Conservation (phyloP, 2,113 vertebrate genomes). For the Actinemys pallida region DNA sequence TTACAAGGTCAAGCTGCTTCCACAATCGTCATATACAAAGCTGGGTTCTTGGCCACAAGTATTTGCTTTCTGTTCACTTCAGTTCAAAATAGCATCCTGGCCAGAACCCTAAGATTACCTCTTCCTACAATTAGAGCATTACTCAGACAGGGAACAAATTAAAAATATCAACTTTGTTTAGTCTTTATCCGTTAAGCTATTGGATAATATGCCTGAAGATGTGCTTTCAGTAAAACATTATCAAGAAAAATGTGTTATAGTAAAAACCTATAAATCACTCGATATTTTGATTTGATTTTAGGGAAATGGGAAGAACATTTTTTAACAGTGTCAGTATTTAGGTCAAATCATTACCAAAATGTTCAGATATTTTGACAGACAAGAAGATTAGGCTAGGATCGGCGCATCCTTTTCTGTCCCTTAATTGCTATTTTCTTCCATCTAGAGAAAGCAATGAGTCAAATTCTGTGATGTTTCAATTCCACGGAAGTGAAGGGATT, state of each 20-base stretch:
- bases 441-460: not conserved
- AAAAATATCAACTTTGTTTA: slow-evolving; percentile 4
- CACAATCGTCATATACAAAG: not conserved
- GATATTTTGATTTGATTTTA: not conserved
- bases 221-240: not conserved
- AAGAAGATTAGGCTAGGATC: not conserved
- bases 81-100: slow-evolving; percentile 1
- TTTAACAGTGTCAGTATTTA: not conserved
- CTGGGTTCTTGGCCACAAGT: not conserved
- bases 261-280: not conserved
- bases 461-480: not conserved
- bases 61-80: not conserved
- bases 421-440: not conserved
- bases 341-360: not conserved
- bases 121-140: not conserved
- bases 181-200: not conserved
- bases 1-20: not conserved
- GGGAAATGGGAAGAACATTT: not conserved
- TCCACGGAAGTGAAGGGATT: not conserved
- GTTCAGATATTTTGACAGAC: not conserved
- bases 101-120: not conserved
- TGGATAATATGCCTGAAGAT: not conserved
- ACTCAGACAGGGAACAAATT: not conserved
- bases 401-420: rapidly evolving
- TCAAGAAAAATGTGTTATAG: not conserved